phyloP scores from a whole-genome alignment of 2,797 vertebrate species.

The Myoxocephalus aenaeus region DNA sequence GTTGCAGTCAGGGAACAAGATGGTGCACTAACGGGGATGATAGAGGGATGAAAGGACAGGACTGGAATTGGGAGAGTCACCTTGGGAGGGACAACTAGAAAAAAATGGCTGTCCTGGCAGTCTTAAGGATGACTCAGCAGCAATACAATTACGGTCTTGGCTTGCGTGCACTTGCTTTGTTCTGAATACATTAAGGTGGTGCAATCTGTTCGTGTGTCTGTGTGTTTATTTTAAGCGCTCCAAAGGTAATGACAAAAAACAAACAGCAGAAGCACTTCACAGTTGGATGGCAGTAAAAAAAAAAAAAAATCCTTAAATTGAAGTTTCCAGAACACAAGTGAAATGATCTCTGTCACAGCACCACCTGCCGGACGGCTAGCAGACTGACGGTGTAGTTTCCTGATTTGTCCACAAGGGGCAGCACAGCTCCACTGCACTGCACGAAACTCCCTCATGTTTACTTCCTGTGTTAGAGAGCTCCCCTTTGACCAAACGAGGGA shows the following conservation, averaged over 20 bases:
- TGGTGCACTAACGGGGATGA: conserved; percentile 35
- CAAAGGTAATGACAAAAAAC: neutral
- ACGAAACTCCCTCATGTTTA: neutral
- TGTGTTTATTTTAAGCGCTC: neutral
- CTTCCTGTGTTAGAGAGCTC: conserved; percentile 58
- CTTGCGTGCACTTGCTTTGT: conserved; percentile 49
- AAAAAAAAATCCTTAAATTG: neutral
- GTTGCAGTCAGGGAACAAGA: conserved; percentile 10
- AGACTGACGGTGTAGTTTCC: neutral
- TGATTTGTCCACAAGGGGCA: conserved; percentile 49
- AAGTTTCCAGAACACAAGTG: conserved; percentile 58
- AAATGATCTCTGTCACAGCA: conserved; percentile 7
- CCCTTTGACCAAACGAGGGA: conserved; percentile 50
- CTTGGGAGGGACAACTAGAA: conserved; percentile 70
- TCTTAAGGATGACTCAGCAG: conserved; percentile 77
- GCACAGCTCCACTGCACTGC: neutral
- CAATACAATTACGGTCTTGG: conserved; percentile 56
- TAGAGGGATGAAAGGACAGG: conserved; percentile 18
- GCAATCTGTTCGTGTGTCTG: neutral
- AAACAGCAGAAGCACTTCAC: conserved; percentile 1
- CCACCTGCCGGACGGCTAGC: conserved; percentile 46
- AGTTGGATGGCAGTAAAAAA: neutral
- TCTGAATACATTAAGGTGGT: neutral
- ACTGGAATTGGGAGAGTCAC: conserved; percentile 67
- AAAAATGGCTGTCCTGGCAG: conserved; percentile 73